phyloP scores from a whole-genome alignment of 2,888 invertebrate species.

The Leistus spinibarbis region DNA sequence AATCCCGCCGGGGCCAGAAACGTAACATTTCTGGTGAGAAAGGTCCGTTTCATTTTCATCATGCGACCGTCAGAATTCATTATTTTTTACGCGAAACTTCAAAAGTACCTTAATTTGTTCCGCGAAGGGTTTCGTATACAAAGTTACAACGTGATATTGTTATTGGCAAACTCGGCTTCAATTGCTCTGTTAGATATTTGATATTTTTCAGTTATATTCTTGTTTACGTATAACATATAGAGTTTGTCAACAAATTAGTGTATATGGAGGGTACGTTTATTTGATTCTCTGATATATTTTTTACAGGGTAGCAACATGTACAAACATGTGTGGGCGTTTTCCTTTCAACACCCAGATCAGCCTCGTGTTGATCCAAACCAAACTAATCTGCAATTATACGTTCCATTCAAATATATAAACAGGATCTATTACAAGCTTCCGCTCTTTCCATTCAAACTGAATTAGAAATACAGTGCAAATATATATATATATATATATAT shows the following conservation, averaged over 20 bases:
- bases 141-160: neutral
- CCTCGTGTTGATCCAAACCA: too few species aligned
- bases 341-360: too few species aligned
- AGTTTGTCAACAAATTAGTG: neutral
- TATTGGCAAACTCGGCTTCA: neutral
- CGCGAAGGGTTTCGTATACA: neutral
- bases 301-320: neutral
- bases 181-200: neutral
- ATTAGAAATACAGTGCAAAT: too few species aligned
- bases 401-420: too few species aligned
- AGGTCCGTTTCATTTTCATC: constrained; percentile 1
- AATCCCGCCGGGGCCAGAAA: neutral
- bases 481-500: too few species aligned
- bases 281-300: neutral
- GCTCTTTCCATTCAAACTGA: too few species aligned
- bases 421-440: too few species aligned
- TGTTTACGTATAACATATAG: neutral
- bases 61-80: constrained; percentile 27
- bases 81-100: constrained; percentile 26
- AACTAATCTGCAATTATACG: too few species aligned
- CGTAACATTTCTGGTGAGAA: neutral
- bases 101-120: constrained; percentile 26
- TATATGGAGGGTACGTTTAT: neutral
- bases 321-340: too few species aligned
- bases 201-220: neutral